phyloP scores from a whole-genome alignment of 2,797 vertebrate species.

The Peromyscus melanophrys region DNA sequence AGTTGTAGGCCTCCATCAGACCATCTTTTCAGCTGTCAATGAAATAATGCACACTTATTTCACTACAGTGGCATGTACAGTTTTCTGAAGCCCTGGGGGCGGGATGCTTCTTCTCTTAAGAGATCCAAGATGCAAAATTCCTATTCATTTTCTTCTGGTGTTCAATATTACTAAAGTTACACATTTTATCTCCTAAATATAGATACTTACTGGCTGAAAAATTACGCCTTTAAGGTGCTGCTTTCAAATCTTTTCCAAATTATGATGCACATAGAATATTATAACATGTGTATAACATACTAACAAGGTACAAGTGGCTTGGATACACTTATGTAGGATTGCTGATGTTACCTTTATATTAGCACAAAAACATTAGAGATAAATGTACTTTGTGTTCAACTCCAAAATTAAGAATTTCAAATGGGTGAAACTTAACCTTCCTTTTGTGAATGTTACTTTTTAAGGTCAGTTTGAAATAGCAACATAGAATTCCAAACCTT shows the following conservation, averaged over 20 bases:
- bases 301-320: neutral
- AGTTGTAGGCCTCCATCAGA: neutral
- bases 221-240: neutral
- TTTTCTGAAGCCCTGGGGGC: neutral
- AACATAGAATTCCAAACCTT: neutral
- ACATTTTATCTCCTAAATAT: neutral
- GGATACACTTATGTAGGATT: neutral
- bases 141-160: neutral
- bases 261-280: neutral
- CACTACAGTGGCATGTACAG: neutral
- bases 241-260: neutral
- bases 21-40: neutral
- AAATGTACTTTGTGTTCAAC: neutral
- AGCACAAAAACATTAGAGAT: neutral
- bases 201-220: neutral
- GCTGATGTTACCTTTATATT: neutral
- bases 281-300: neutral
- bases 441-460: neutral
- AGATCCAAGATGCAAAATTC: neutral
- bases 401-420: neutral
- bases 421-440: neutral
- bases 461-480: neutral
- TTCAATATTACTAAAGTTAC: neutral
- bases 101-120: neutral
- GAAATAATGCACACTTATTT: neutral